Evolutionary conservation across 1,140 invertebrate genomes (phyloP).

Genomic region (Dryas iulia): DNA sequence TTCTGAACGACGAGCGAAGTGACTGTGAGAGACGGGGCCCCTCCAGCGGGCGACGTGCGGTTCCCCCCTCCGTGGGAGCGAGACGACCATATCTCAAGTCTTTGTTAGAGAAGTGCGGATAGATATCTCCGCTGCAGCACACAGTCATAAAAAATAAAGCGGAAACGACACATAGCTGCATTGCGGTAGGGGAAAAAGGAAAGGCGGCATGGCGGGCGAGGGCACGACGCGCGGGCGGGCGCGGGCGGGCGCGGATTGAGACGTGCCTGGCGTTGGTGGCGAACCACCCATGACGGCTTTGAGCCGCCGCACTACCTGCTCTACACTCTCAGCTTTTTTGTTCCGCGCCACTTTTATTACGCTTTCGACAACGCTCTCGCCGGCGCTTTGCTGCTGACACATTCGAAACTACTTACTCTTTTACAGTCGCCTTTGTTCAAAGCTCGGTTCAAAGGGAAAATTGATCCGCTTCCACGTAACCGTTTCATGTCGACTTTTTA

Average conservation of each 20-base stretch:
- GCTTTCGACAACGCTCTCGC: conserved; percentile 62
- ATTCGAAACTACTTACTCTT: conserved; percentile 74
- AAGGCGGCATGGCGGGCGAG: conserved; percentile 71
- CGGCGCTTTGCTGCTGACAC: conserved; percentile 69
- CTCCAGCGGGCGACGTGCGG: conserved; percentile 52
- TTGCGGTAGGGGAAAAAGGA: conserved; percentile 80
- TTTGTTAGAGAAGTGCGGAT: conserved; percentile 60
- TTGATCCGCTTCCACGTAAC: conserved; percentile 64
- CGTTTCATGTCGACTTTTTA: conserved; percentile 64
- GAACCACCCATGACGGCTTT: conserved; percentile 86
- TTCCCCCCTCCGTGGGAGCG: conserved; percentile 43
- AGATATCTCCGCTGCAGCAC: conserved; percentile 75
- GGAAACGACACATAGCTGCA: conserved; percentile 80
- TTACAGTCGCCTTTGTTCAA: conserved; percentile 69
- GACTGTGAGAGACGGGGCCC: conserved; percentile 71
- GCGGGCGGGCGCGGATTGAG: conserved; percentile 70
- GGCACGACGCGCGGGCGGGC: conserved; percentile 56
- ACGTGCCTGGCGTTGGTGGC: conserved; percentile 78
- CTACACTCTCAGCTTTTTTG: conserved; percentile 61
- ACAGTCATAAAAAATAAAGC: conserved; percentile 77
- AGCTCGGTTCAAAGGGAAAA: conserved; percentile 65
- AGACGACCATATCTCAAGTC: conserved; percentile 53
- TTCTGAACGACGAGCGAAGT: conserved; percentile 55
- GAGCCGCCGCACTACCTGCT: conserved; percentile 81
- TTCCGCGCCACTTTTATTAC: conserved; percentile 75